Evolutionary conservation across 2,113 vertebrate species (phyloP), one percentile per base, ranked within the genome.

Genomic region (Galeopterus variegatus): DNA sequence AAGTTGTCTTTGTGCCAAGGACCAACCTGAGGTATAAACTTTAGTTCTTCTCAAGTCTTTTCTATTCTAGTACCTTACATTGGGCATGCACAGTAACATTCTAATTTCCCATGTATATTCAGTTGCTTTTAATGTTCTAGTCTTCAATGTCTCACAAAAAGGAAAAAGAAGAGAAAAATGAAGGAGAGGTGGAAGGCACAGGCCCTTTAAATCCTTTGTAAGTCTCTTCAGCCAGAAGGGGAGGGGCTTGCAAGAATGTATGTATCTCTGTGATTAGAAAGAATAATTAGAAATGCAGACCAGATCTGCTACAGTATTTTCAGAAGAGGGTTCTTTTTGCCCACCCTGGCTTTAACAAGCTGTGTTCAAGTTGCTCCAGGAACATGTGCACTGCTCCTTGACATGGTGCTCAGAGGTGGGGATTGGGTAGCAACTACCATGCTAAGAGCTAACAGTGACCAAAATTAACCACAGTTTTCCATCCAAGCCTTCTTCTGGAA

Each of bases 171-270:
- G 6, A 13, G 1, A 52, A 72, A 73, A 13, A 21, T n/a, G 15
- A 12, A 82, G 4, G 3, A 45, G 0, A 5, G 21, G 45, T 41
- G 72, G 1, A 50, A 28, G 83, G 17, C 5, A 17, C 6, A 8
- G 26, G 11, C 3, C 21, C 0, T 26, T 14, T 50, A 33, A 33
- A 9, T 24, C 18, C 6, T 14, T 5, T 26, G 41, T 8, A 23
- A 17, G 8, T 80, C 64, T 14, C 1, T 21, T 56, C 18, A 45
- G 36, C 13, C 18, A 18, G 21, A 18, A 23, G 11, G 21, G 18
- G 12, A 15, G 33, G 12, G 21, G 12, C 48, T 89, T 26, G 58
- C 21, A 77, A 76, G 31, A 31, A 31, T 19, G 5, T 50, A 36
- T 82, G 10, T n/a, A 19, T 24, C 26, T 65, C 8, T 26, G 21